Evolutionary conservation across 2,113 vertebrate species (phyloP), one percentile per base, ranked within the genome.

Genomic region (Myotis yumanensis): DNA sequence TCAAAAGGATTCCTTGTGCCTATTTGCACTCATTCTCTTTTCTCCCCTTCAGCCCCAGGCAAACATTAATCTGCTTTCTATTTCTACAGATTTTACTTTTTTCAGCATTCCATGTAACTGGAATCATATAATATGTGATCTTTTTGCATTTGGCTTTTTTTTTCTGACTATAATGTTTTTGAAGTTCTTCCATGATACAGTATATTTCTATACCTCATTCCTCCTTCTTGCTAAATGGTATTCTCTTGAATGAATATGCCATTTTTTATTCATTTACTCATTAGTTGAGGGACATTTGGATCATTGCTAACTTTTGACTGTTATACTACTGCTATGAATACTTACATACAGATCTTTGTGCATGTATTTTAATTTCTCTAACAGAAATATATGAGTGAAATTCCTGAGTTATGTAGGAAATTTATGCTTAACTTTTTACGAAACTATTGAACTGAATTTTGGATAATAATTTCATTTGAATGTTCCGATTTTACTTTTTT

Each of bases 401-500:
- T 89, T 79, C 10, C 75, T 95, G 25, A 80, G 48, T 43, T 89
- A 12, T 69, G 54, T 22, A 32, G 1, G 25, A 72, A 72, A 64
- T 43, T 66, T 40, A 57, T 77, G 37, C 48, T 87, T 84, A 69
- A n/a, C 30, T 85, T 89, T 52, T 59, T n/a, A 83, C 72, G 82
- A 79, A 66, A 79, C 12, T 30, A 57, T 40, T 6, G 25, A 37
- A 81, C 30, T 71, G n/a, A 86, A 87, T 79, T 93, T 84, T 73
- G 7, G 52, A 22, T 64, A 71, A n/a, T 89, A 46, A 57, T 79
- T 96, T 87, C 62, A 73, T 86, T 59, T 35, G 57, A 92, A 72
- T 73, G 10, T 66, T 94, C 73, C 57, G 89, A 72, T 88, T 87
- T 87, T 83, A 71, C 59, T 40, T 86, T 90, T 73, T 90, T 46